Evolutionary conservation across 2,113 vertebrate species (phyloP).

Genomic region (Podilymbus podiceps): DNA sequence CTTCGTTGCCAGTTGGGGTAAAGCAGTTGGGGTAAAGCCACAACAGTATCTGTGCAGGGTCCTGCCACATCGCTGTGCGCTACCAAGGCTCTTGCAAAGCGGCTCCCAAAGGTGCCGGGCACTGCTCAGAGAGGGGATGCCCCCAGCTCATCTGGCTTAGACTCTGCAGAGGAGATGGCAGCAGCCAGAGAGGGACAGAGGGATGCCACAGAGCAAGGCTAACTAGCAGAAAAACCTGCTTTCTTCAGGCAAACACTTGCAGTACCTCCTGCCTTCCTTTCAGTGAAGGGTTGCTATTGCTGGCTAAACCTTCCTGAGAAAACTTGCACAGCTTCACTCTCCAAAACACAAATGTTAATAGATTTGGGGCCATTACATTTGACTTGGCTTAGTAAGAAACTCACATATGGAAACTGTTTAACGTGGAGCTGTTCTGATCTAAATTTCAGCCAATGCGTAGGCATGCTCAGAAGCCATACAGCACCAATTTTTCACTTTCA

Average conservation of each 20-base stretch:
- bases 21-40: too few relatives aligned
- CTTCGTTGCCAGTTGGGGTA: too few relatives aligned
- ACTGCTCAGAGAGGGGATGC: neutral
- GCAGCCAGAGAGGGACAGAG: neutral
- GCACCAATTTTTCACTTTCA: constrained; percentile 70
- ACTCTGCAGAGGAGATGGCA: neutral
- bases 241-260: neutral
- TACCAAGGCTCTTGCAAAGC: neutral
- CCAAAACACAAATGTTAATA: neutral
- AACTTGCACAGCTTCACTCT: neutral
- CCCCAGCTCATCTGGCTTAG: neutral
- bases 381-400: neutral
- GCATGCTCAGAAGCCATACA: constrained; percentile 73
- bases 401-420: neutral
- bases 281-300: neutral
- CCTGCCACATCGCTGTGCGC: fast-evolving
- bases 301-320: neutral
- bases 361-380: neutral
- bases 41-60: neutral
- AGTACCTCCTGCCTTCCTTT: neutral
- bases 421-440: neutral
- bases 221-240: neutral
- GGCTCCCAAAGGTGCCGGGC: neutral
- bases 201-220: fast-evolving
- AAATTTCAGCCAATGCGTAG: constrained; percentile 70